Evolutionary conservation across 1,140 invertebrate species (phyloP).

Genomic region (Tenebrio molitor): DNA sequence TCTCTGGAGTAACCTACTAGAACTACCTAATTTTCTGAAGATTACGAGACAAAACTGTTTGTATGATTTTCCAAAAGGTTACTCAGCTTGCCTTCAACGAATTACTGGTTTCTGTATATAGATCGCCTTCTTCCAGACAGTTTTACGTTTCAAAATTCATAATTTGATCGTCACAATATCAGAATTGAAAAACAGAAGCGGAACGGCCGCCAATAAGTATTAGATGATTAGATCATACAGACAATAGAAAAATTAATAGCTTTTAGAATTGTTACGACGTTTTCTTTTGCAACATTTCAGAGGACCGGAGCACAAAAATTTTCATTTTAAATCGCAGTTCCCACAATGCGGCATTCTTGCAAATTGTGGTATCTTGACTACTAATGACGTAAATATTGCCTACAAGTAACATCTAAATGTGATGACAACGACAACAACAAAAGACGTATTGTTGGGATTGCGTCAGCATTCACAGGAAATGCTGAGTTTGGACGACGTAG

Average conservation of each 20-base stretch:
- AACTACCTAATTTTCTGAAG: slow-evolving; percentile 10
- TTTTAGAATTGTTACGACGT: slow-evolving; percentile 25
- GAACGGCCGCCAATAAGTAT: slow-evolving; percentile 29
- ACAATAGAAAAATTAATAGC: slow-evolving; percentile 44
- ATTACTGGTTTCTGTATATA: slow-evolving; percentile 42
- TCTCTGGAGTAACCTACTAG: slow-evolving; percentile 22
- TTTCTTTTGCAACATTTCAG: slow-evolving; percentile 14
- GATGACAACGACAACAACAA: slow-evolving; percentile 12
- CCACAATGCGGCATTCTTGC: not conserved
- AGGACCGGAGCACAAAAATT: slow-evolving; percentile 20
- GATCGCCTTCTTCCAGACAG: slow-evolving; percentile 39
- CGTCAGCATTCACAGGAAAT: slow-evolving; percentile 6
- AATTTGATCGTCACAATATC: not conserved
- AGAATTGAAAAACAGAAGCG: slow-evolving; percentile 1
- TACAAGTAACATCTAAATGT: slow-evolving; percentile 19
- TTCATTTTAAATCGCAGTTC: slow-evolving; percentile 4
- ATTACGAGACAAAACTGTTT: not conserved
- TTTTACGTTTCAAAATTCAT: slow-evolving; percentile 8
- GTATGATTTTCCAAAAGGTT: slow-evolving; percentile 37
- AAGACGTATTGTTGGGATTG: slow-evolving; percentile 11
- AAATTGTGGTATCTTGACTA: not conserved
- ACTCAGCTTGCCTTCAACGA: slow-evolving; percentile 47
- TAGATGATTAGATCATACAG: slow-evolving; percentile 43
- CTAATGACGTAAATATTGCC: slow-evolving; percentile 15
- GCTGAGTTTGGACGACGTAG: slow-evolving; percentile 14